These are phyloP conservation scores for Eptesicus fuscus DNA, from an alignment of 2,113 vertebrate genomes.

Conservation along the genomic window DNA sequence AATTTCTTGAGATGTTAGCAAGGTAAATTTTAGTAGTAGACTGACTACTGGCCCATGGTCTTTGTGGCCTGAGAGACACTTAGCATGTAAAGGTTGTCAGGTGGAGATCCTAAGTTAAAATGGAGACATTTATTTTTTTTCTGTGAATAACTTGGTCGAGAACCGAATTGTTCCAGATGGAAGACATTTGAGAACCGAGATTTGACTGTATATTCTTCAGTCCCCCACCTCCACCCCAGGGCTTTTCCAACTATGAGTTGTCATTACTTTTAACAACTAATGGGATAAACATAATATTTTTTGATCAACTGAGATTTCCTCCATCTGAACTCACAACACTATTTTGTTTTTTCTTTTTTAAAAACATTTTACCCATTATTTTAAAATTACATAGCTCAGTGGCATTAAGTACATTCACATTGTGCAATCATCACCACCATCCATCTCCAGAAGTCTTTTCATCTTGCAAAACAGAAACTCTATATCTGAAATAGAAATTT, in stretches of 20 bases:
- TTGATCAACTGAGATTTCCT: not conserved
- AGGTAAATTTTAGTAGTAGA: no score
- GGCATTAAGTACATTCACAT: not conserved
- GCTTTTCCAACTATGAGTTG: not conserved
- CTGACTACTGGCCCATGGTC: no score
- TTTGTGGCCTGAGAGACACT: no score
- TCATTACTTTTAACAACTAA: not conserved
- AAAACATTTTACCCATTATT: not conserved
- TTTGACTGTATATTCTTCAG: not conserved
- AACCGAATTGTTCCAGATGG: no score
- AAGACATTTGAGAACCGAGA: no score
- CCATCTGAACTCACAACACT: not conserved
- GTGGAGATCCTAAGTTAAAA: no score
- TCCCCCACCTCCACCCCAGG: no score
- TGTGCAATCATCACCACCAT: not conserved
- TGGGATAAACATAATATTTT: not conserved
- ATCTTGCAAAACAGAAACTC: not conserved
- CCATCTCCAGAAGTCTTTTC: not conserved
- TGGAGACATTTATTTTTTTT: no score
- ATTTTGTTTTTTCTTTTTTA: not conserved
- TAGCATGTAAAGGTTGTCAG: no score
- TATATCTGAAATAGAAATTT: no score
- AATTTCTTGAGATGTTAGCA: no score
- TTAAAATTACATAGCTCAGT: not conserved
- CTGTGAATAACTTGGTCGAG: no score